Evolutionary conservation across 2,888 invertebrate species (phyloP).

Genomic region (Synanthedon andrenaeformis): DNA sequence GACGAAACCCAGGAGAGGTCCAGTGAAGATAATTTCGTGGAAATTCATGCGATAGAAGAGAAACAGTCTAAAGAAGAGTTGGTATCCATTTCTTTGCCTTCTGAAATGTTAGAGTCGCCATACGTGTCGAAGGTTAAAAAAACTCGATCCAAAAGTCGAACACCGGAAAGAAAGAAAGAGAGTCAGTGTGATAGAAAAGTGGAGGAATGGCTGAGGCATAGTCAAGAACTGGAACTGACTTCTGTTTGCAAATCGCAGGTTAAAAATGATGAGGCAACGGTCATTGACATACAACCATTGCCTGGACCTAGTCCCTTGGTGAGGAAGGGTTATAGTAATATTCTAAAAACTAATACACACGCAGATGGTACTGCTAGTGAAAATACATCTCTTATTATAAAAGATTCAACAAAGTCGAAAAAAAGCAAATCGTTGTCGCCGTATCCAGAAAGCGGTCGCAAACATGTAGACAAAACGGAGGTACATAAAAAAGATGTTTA

Average conservation of each 20-base stretch:
- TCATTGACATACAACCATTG: conserved; percentile 11
- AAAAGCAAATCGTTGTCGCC: conserved; percentile 48
- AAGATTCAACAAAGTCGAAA: conserved; percentile 31
- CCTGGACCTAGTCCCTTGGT: conserved; percentile 11
- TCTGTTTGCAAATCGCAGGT: no score
- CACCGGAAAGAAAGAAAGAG: conserved; percentile 26
- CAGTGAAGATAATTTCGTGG: conserved; percentile 58
- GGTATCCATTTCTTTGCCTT: conserved; percentile 53
- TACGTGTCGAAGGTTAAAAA: conserved; percentile 40
- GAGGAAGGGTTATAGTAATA: background rate
- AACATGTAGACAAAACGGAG: conserved; percentile 30
- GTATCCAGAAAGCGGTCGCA: conserved; percentile 29
- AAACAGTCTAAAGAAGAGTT: conserved; percentile 41
- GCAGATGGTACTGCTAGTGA: conserved; percentile 12
- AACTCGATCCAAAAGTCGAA: conserved; percentile 34
- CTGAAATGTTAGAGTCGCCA: conserved; percentile 38
- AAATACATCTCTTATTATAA: conserved; percentile 14
- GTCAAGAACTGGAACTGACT: background rate
- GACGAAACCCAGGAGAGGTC: conserved; percentile 40
- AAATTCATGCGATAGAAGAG: conserved; percentile 60
- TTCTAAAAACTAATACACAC: conserved; percentile 2
- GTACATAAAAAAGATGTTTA: conserved; percentile 50
- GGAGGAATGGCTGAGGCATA: conserved; percentile 9
- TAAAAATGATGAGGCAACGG: conserved; percentile 11
- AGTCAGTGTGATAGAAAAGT: conserved; percentile 18